Evolutionary conservation across 2,888 invertebrate genomes (phyloP), one percentile per base, ranked within the genome.

Genomic region (Cartodere bifasciata): DNA sequence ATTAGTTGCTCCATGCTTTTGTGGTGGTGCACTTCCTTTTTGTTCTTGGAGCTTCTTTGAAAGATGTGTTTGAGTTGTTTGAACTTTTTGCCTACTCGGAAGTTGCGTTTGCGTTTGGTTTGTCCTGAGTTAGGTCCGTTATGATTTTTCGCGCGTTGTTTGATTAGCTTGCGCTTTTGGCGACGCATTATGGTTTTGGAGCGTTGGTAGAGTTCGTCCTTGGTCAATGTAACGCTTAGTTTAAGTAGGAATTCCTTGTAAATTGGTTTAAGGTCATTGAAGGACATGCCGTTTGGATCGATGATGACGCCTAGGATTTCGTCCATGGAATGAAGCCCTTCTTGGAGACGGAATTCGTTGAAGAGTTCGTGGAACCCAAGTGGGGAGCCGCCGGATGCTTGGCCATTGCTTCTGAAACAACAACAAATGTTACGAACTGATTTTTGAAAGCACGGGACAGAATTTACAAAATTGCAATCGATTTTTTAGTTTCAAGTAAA

Each of bases 221-320:
- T 86, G n/a, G 87, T 88, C 35, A 90, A 61, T 0, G 88, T 88
- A 0, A 88, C 76, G 2, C 88, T 85, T 39, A 90, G 62, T 60
- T 88, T 88, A 20, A 88, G 60, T 27, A 90, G 64, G 52, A 90
- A 85, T 60, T 88, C 88, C 56, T 88, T 86, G 55, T 90, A 88
- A 39, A 88, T 81, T 23, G 88, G 88, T 56, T 87, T 87, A 37
- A 90, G 67, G 51, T 88, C 87, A 62, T 88, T 88, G 58, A 87
- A 88, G 32, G 86, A 86, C 87, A 88, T 88, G 36, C 88, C 88
- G 56, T 88, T 85, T 17, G 86, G 78, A 58, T 87, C 84, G 47
- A 90, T 85, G 53, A 90, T 88, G 50, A 83, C 82, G 49, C 79
- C 82, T 28, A 90, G 66, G 47, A 86, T 86, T 49, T 86, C 86